Evolutionary conservation across 2,888 invertebrate species (phyloP).

Genomic region (Tetragonisca angustula): DNA sequence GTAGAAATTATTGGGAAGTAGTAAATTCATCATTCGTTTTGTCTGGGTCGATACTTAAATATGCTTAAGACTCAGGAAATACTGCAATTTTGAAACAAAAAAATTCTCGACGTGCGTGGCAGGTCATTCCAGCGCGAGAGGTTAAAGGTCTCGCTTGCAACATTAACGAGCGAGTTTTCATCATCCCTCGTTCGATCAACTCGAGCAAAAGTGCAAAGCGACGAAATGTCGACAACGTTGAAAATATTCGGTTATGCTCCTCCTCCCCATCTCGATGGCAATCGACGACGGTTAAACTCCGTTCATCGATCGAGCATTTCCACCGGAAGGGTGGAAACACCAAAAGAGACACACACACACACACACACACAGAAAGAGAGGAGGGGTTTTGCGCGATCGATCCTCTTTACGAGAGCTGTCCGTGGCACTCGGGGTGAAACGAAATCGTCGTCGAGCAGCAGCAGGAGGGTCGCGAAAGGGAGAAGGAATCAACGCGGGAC

Average conservation of each 20-base stretch:
- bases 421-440: slow-evolving; percentile 43
- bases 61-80: too few relatives aligned
- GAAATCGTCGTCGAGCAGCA: slow-evolving; percentile 34
- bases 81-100: too few relatives aligned
- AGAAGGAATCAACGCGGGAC: background rate
- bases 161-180: background rate
- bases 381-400: slow-evolving; percentile 41
- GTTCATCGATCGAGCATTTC: slow-evolving; percentile 1
- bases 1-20: too few relatives aligned
- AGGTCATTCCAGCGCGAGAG: too few relatives aligned
- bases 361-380: background rate
- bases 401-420: slow-evolving; percentile 39
- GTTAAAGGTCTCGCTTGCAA: background rate
- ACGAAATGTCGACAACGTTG: background rate
- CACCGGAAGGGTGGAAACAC: background rate
- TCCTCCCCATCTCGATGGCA: background rate
- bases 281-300: slow-evolving; percentile 1
- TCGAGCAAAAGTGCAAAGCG: too few relatives aligned
- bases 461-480: slow-evolving; percentile 2
- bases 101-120: too few relatives aligned
- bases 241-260: background rate
- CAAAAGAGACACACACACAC: background rate
- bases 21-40: too few relatives aligned
- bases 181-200: background rate
- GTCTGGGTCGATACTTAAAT: too few relatives aligned